Evolutionary conservation across 2,888 invertebrate genomes (phyloP), one percentile per base, ranked within the genome.

Genomic region (Danaus chrysippus): DNA sequence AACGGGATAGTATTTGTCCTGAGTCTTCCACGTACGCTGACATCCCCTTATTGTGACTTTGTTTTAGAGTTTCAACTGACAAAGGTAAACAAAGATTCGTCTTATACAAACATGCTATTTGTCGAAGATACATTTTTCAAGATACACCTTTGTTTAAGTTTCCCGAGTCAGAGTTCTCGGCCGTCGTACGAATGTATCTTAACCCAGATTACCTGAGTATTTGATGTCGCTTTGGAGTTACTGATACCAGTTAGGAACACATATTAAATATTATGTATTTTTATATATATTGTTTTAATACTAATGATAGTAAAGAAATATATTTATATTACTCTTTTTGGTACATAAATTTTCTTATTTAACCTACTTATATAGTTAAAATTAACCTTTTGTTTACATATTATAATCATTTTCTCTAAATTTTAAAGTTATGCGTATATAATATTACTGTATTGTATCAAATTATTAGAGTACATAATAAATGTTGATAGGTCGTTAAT

Each of bases 61-160:
- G 60, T 65, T 63, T 49, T 42, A 54, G 57, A 53, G 62, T 46
- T 62, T 34, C 62, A 58, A 62, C 58, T 60, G 60, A 66, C 64
- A 64, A 66, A 64, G 56, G 60, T 64, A 64, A 64, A 64, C 62
- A 66, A 62, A 66, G 66, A 62, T 63, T 63, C 43, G 43, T 52
- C 59, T 66, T 62, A 64, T 58, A 62, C 58, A 66, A 66, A 66
- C 64, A 64, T 66, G 52, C 62, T 60, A 66, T 66, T 62, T 60
- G 62, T 53, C 56, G 59, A 60, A 64, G 62, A 41, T 42, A 60
- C 64, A 55, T 62, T 58, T 64, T 63, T 66, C 62, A 64, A 62
- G 64, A 57, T 59, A 61, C 41, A 54, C 64, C 66, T 66, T 66
- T 66, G 64, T 66, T 66, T 56, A 53, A 41, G 42, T 17, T 58